phyloP scores from a whole-genome alignment of 2,888 invertebrate species.

The Drosophila melanosoma region DNA sequence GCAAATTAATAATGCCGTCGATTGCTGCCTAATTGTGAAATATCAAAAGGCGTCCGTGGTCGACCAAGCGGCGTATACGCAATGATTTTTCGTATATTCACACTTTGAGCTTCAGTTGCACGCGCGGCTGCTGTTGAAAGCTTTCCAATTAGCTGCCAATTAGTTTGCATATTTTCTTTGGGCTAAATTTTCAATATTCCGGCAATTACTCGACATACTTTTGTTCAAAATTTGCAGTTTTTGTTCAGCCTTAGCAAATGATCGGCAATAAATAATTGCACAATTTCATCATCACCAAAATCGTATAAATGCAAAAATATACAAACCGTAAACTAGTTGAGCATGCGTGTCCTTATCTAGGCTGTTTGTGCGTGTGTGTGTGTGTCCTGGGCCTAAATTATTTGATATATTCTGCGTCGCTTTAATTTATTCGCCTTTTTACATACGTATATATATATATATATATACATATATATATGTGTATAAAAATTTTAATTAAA shows the following conservation, averaged over 20 bases:
- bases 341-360: slow-evolving; percentile 35
- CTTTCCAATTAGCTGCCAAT: slow-evolving; percentile 75
- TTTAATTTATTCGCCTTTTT: slow-evolving; percentile 33
- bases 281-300: neutral
- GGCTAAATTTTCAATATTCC: slow-evolving; percentile 23
- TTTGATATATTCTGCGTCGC: slow-evolving; percentile 23
- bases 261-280: slow-evolving; percentile 28
- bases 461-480: neutral
- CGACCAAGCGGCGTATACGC: slow-evolving; percentile 70
- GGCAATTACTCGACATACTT: slow-evolving; percentile 4
- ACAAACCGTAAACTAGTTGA: slow-evolving; percentile 43
- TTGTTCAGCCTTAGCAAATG: slow-evolving; percentile 8
- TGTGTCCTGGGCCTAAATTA: slow-evolving; percentile 16
- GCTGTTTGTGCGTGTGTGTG: slow-evolving; percentile 8
- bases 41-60: slow-evolving; percentile 57
- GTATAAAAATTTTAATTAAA: slow-evolving; percentile 69
- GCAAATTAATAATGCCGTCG: slow-evolving; percentile 75
- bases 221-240: slow-evolving; percentile 16
- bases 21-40: slow-evolving; percentile 77
- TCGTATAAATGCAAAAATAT: slow-evolving; percentile 35
- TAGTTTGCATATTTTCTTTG: slow-evolving; percentile 57
- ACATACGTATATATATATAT: neutral
- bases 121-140: slow-evolving; percentile 53
- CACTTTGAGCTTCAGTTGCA: slow-evolving; percentile 47
- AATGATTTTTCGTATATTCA: slow-evolving; percentile 44